These are phyloP conservation scores for Myotis pilosus DNA, from an alignment of 2,797 vertebrate genomes.

Conservation along the genomic window DNA sequence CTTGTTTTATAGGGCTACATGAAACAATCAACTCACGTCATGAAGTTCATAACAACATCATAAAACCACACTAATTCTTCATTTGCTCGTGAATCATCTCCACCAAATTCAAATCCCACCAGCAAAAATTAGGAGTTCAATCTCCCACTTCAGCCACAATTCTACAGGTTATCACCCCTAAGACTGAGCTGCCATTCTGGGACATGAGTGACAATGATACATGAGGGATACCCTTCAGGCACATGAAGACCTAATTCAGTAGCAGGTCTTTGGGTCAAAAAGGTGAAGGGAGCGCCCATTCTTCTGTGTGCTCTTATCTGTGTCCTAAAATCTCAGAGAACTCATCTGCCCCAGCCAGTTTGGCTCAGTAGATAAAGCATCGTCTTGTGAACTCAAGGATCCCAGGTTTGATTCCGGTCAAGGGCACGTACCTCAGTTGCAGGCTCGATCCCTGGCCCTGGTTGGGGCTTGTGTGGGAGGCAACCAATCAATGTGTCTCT, in stretches of 20 bases:
- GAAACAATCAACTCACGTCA: conserved; percentile 65
- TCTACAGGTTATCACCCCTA: background rate
- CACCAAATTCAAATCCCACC: background rate
- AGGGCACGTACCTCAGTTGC: too few species aligned
- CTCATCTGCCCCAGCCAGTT: background rate
- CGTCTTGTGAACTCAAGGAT: too few species aligned
- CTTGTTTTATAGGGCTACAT: conserved; percentile 72
- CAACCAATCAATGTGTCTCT: too few species aligned
- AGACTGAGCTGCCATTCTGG: background rate
- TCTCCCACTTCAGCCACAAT: background rate
- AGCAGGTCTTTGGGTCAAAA: background rate
- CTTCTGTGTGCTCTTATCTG: background rate
- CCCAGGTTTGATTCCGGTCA: too few species aligned
- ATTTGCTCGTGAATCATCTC: background rate
- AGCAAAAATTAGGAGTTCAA: background rate
- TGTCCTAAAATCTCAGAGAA: conserved; percentile 46
- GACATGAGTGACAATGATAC: background rate
- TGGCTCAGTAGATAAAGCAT: too few species aligned
- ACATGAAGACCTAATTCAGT: background rate
- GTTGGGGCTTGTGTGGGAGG: too few species aligned
- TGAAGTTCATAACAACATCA: conserved; percentile 43
- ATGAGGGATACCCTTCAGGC: background rate
- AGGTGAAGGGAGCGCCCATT: background rate
- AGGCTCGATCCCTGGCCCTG: too few species aligned
- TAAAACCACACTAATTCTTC: conserved; percentile 37